phyloP scores from a whole-genome alignment of 2,113 vertebrate species.

The Nothoprocta pentlandii region DNA sequence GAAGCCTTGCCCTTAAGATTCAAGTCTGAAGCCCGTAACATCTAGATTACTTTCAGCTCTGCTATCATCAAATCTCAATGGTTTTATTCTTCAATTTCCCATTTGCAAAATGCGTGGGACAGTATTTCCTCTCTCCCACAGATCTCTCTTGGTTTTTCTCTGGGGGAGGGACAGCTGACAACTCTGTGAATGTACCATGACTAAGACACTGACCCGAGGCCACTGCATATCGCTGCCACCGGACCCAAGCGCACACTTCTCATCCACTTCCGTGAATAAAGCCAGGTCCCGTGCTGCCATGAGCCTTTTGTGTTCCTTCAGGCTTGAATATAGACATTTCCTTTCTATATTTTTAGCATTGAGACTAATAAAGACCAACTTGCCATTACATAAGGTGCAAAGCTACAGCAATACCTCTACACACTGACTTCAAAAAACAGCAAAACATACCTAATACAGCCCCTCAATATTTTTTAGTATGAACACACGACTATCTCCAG shows the following conservation, averaged over 20 bases:
- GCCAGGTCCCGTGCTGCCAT: neutral
- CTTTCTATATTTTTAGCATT: neutral
- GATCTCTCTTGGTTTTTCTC: neutral
- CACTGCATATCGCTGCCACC: neutral
- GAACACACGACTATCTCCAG: neutral
- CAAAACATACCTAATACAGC: neutral
- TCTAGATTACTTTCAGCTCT: neutral
- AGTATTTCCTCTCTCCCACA: neutral
- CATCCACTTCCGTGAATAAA: neutral
- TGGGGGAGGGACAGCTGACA: neutral
- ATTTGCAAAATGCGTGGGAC: neutral
- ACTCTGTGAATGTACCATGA: accelerated
- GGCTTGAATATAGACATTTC: neutral
- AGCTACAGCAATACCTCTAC: neutral
- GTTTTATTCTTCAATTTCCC: neutral
- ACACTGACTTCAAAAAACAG: neutral
- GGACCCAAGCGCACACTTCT: neutral
- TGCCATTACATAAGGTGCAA: neutral
- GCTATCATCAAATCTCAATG: neutral
- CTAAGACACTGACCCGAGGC: neutral
- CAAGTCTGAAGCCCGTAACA: neutral
- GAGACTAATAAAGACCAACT: neutral
- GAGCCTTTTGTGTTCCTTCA: neutral
- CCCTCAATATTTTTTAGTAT: neutral
- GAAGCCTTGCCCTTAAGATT: neutral